phyloP scores from a whole-genome alignment of 2,888 invertebrate species.

The Agriopis leucophaearia region DNA sequence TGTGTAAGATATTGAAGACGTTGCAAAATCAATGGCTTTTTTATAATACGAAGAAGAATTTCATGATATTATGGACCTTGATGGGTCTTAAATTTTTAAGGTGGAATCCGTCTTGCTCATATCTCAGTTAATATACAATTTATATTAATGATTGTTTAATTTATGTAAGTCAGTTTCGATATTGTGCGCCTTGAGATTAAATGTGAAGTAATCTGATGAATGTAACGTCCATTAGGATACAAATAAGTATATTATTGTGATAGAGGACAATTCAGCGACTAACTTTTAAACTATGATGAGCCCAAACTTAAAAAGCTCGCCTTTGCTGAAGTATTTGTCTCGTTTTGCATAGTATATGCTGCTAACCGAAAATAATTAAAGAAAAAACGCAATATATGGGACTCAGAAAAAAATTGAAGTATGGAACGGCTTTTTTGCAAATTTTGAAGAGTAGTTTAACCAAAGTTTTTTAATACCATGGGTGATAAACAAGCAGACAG shows the following conservation, averaged over 20 bases:
- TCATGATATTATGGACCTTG: constrained; percentile 45
- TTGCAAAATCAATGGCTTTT: constrained; percentile 48
- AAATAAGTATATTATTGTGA: neutral
- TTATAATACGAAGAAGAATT: constrained; percentile 44
- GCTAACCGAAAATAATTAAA: too few relatives aligned
- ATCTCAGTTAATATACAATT: constrained; percentile 31
- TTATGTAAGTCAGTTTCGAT: constrained; percentile 15
- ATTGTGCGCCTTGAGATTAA: neutral
- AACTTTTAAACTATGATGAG: too few relatives aligned
- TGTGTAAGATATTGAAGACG: constrained; percentile 44
- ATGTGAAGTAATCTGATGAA: constrained; percentile 5
- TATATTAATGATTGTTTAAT: constrained; percentile 32
- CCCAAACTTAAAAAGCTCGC: too few relatives aligned
- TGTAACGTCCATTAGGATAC: neutral
- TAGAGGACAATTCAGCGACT: too few relatives aligned
- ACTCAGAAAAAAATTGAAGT: too few relatives aligned
- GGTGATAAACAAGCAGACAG: too few relatives aligned
- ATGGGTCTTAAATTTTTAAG: constrained; percentile 18
- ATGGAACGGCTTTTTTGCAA: too few relatives aligned
- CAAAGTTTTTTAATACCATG: too few relatives aligned
- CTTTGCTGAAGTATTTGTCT: too few relatives aligned
- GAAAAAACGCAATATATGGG: too few relatives aligned
- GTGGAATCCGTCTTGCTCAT: constrained; percentile 28
- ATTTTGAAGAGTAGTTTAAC: too few relatives aligned
- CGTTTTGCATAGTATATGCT: too few relatives aligned